Evolutionary conservation across 2,888 invertebrate species (phyloP), one percentile per base, ranked within the genome.

Genomic region (Clostera curtula): DNA sequence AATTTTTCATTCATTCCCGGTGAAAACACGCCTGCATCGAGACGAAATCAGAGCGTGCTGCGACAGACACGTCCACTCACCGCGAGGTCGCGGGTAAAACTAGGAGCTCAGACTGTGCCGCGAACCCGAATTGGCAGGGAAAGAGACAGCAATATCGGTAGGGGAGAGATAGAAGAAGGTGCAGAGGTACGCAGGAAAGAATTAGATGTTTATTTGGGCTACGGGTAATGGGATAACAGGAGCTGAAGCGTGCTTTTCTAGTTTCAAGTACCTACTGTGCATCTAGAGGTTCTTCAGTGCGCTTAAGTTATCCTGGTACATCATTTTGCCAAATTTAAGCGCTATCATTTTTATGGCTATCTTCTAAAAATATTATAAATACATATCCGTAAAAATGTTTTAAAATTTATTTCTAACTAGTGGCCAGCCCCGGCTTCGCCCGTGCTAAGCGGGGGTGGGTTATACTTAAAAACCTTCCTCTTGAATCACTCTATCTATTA

Each of bases 181-280:
- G 75, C 75, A 73, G 76, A 82, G 82, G 76, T 80, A 80, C 79
- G 82, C 79, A 77, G 68, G 70, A 75, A 77, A 77, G 74, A 76
- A 79, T 77, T 76, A 72, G 75, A 79, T 79, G 83, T 80, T 79
- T 80, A 77, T 82, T 74, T 72, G 71, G 73, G 64, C 63, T 70
- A 64, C 66, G 64, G 62, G 75, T 73, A 72, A 72, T 69, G 59
- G 70, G 76, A 75, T 74, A 73, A 75, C 66, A 69, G 65, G 61
- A 65, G 61, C 59, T 60, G 55, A 64, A 63, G 65, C 58, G 64
- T 58, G 62, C 62, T 68, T 69, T 69, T 61, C 54, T 61, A 64
- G 62, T 65, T 66, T 62, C 54, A 52, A 64, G 66, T 61, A 53
- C 53, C 30, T n/a, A n/a, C n/a, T 31, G 30, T 41, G 36, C 31